A percentile compares a stretch with the other conserved stretches of the same genome.
Evolutionary conservation across 92 coral and sea anemone genomes (phyloP).

Genomic region (Zoanthus solanderi): DNA sequence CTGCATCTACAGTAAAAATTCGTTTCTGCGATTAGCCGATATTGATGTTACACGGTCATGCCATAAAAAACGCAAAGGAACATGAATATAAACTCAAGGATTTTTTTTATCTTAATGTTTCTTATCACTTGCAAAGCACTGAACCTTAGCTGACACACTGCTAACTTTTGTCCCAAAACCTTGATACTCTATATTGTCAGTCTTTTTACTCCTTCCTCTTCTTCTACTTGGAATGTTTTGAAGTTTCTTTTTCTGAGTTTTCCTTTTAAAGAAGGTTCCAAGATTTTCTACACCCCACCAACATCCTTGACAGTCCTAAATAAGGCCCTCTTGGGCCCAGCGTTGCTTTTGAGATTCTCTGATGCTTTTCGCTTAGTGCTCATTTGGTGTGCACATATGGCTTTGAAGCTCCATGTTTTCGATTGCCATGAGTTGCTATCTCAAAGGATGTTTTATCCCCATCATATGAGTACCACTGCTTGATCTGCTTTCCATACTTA

Average conservation of each 20-base stretch:
- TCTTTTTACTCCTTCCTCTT: neutral
- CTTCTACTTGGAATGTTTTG: conserved; percentile 11
- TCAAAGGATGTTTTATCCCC: conserved; percentile 51
- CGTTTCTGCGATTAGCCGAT: no score
- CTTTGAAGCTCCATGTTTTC: conserved; percentile 17
- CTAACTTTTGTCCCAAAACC: no score
- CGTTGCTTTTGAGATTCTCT: conserved; percentile 25
- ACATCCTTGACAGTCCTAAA: conserved; percentile 63
- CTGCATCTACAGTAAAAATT: no score
- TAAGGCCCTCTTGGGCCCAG: conserved; percentile 68
- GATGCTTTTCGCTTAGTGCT: conserved; percentile 51
- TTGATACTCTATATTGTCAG: no score
- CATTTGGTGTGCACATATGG: conserved; percentile 55
- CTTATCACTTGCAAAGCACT: no score
- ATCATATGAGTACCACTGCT: conserved; percentile 67
- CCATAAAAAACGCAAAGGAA: no score
- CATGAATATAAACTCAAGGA: no score
- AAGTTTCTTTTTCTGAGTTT: conserved; percentile 33
- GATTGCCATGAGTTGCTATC: conserved; percentile 59
- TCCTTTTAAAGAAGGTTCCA: conserved; percentile 59
- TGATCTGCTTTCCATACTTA: conserved; percentile 59
- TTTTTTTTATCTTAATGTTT: no score
- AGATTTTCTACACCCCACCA: conserved; percentile 71
- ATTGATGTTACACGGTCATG: no score
- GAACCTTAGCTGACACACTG: no score